A percentile compares a stretch with the other conserved stretches of the same genome.
phyloP scores from a whole-genome alignment of 2,888 invertebrate species.

The Amiota communis region DNA sequence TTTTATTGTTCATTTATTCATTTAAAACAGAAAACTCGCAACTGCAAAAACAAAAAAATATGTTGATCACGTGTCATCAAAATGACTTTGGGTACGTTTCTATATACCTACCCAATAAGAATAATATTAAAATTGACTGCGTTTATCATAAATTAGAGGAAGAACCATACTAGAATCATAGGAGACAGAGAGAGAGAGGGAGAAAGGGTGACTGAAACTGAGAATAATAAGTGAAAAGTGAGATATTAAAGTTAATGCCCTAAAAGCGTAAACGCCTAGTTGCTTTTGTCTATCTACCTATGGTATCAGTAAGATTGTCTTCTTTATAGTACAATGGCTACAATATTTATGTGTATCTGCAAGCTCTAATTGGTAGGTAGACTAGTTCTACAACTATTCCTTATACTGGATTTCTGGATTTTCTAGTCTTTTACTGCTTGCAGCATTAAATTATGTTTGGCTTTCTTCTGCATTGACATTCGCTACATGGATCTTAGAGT shows the following conservation, averaged over 20 bases:
- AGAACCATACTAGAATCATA: too few relatives aligned
- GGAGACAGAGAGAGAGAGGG: too few relatives aligned
- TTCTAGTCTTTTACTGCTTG: not conserved
- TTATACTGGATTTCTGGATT: not conserved
- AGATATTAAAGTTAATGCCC: too few relatives aligned
- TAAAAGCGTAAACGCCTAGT: too few relatives aligned
- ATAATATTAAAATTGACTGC: not conserved
- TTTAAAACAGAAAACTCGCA: not conserved
- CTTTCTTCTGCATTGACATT: too few relatives aligned
- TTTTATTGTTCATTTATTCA: not conserved
- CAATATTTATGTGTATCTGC: not conserved
- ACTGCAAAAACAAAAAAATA: slow-evolving; percentile 2
- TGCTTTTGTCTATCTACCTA: too few relatives aligned
- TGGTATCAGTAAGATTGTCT: too few relatives aligned
- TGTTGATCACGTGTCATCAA: slow-evolving; percentile 18
- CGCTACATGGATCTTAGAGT: too few relatives aligned
- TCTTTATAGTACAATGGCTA: too few relatives aligned
- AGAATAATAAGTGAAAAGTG: too few relatives aligned
- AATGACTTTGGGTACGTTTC: not conserved
- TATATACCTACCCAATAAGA: too few relatives aligned
- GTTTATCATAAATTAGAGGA: not conserved
- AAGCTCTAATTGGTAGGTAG: not conserved
- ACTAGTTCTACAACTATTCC: slow-evolving; percentile 14
- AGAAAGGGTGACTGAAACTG: too few relatives aligned
- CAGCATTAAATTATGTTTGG: not conserved